These are phyloP conservation scores for Entelurus aequoreus DNA, from an alignment of 2,113 vertebrate species.

Conservation along the genomic window DNA sequence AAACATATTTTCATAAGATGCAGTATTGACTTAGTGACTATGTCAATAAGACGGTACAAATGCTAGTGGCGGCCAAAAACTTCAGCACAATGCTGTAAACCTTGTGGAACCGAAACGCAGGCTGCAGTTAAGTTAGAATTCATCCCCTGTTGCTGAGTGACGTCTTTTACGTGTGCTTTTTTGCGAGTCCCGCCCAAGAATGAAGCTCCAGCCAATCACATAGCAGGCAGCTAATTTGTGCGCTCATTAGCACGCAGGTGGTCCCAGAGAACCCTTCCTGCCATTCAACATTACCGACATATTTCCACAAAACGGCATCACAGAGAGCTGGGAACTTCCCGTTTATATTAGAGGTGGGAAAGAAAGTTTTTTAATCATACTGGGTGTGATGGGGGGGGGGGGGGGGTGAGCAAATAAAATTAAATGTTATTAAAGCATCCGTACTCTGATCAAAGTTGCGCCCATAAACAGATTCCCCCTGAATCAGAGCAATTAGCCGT, in stretches of 20 bases:
- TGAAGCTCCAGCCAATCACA: constrained; percentile 28
- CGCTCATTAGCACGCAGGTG: constrained; percentile 57
- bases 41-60: not conserved
- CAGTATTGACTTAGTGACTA: no score
- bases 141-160: constrained; percentile 15
- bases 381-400: constrained; percentile 60
- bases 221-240: constrained; percentile 10
- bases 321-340: constrained; percentile 53
- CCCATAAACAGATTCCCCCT: constrained; percentile 74
- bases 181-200: constrained; percentile 18
- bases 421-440: constrained; percentile 78
- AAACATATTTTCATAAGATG: no score
- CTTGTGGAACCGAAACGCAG: not conserved
- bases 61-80: not conserved
- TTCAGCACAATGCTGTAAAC: not conserved
- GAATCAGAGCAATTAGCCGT: constrained; percentile 73
- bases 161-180: constrained; percentile 8
- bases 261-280: constrained; percentile 56
- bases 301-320: constrained; percentile 61
- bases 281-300: constrained; percentile 65
- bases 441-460: constrained; percentile 75
- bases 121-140: not conserved
- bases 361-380: constrained; percentile 71
- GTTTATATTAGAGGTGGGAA: constrained; percentile 64
- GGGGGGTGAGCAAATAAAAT: constrained; percentile 73